Conservation (phyloP, 2,113 vertebrate species). For the Apus apus region DNA sequence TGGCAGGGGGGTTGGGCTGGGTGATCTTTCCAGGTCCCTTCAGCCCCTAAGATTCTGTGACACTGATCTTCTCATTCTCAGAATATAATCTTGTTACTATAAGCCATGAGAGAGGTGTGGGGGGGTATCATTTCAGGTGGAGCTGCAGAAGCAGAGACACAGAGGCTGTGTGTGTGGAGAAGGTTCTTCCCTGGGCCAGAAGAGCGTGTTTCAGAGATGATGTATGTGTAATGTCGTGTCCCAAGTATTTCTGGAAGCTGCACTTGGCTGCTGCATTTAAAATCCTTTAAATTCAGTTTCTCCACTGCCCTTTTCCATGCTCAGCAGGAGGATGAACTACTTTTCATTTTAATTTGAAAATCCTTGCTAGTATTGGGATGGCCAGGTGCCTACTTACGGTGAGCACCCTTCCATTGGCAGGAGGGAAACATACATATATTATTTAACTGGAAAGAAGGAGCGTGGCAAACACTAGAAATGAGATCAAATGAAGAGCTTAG, state of each 20-base stretch:
- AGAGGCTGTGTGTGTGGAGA: not conserved
- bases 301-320: not conserved
- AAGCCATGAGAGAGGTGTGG: not conserved
- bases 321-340: not conserved
- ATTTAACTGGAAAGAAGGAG: not conserved
- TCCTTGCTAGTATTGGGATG: too few species aligned
- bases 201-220: not conserved
- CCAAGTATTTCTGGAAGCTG: not conserved
- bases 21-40: too few species aligned
- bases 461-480: not conserved
- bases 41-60: too few species aligned
- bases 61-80: not conserved
- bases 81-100: too few species aligned
- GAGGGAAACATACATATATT: accelerated
- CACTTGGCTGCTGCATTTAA: not conserved
- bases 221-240: accelerated
- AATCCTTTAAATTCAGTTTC: not conserved
- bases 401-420: not conserved
- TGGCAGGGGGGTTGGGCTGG: too few species aligned
- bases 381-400: too few species aligned
- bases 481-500: not conserved
- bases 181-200: not conserved
- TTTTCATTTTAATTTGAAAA: not conserved
- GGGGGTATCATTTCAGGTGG: not conserved
- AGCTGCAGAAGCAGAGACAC: not conserved